A percentile compares a stretch with the other conserved stretches of the same genome.
Evolutionary conservation across 2,113 vertebrate genomes (phyloP).

Genomic region (Psettodes erumei): DNA sequence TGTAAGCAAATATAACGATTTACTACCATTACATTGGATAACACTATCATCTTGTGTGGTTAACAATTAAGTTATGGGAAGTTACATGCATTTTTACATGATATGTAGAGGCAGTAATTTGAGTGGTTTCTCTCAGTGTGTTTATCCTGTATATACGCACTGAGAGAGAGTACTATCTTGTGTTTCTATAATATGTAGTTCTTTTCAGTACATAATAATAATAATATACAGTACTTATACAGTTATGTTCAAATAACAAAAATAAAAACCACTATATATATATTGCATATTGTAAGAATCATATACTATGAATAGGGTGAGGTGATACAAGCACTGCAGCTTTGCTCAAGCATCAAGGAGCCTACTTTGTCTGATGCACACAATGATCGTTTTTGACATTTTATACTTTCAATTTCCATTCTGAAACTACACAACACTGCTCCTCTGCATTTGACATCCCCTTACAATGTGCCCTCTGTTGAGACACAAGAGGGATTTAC

Average conservation of each 20-base stretch:
- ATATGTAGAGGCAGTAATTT: background rate
- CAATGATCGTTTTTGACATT: conserved; percentile 55
- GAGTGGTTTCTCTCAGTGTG: background rate
- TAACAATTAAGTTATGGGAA: background rate
- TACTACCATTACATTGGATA: background rate
- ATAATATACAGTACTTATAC: too few relatives aligned
- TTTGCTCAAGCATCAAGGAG: conserved; percentile 11
- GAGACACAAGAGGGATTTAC: conserved; percentile 62
- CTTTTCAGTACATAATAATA: too few relatives aligned
- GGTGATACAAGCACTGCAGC: background rate
- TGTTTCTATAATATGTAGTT: too few relatives aligned
- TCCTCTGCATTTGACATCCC: conserved; percentile 70
- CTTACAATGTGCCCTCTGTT: conserved; percentile 63
- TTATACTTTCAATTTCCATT: conserved; percentile 61
- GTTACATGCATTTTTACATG: background rate
- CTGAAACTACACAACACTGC: conserved; percentile 54
- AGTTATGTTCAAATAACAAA: too few relatives aligned
- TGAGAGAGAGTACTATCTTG: too few relatives aligned
- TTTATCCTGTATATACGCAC: too few relatives aligned
- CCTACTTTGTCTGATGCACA: conserved; percentile 28
- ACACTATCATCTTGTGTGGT: background rate
- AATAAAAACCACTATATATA: background rate
- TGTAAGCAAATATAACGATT: background rate
- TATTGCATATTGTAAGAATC: background rate
- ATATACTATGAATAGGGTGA: background rate